A percentile compares a stretch with the other conserved stretches of the same genome.
Evolutionary conservation across 2,797 vertebrate species (phyloP).

Genomic region (Enteromius trimaculatus): DNA sequence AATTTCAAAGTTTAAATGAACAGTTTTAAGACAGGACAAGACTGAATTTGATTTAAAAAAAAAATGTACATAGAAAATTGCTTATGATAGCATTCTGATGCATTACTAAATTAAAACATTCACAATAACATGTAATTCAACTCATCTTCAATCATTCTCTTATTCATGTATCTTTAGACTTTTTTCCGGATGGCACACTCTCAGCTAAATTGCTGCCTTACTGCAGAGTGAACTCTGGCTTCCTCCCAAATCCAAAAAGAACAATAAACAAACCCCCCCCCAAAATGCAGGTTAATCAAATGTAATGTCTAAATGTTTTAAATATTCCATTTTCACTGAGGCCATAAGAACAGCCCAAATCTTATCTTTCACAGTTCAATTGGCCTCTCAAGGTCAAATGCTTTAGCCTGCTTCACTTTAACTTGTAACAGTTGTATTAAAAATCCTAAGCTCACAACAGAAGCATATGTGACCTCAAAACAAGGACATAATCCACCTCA

Average conservation of each 20-base stretch:
- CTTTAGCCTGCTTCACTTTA: constrained; percentile 11
- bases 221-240: constrained; percentile 23
- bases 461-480: constrained; percentile 59
- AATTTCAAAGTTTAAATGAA: constrained; percentile 2
- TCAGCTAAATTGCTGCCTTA: constrained; percentile 18
- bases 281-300: constrained; percentile 7
- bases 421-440: constrained; percentile 26
- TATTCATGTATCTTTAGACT: constrained; percentile 17
- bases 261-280: not conserved
- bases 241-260: constrained; percentile 10
- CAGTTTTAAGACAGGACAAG: not conserved
- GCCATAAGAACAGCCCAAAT: not conserved
- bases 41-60: not conserved
- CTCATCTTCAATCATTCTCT: not conserved
- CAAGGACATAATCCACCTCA: constrained; percentile 66
- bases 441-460: constrained; percentile 46
- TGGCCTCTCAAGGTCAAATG: constrained; percentile 37
- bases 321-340: not conserved
- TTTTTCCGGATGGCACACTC: not conserved
- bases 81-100: not conserved
- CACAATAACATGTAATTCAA: not conserved
- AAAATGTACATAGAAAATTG: not conserved
- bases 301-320: constrained; percentile 10
- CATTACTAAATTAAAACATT: constrained; percentile 8
- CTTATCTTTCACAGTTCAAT: not conserved